Conservation (phyloP, 2,888 invertebrate genomes). For the Caenorhabditis sp. region DNA sequence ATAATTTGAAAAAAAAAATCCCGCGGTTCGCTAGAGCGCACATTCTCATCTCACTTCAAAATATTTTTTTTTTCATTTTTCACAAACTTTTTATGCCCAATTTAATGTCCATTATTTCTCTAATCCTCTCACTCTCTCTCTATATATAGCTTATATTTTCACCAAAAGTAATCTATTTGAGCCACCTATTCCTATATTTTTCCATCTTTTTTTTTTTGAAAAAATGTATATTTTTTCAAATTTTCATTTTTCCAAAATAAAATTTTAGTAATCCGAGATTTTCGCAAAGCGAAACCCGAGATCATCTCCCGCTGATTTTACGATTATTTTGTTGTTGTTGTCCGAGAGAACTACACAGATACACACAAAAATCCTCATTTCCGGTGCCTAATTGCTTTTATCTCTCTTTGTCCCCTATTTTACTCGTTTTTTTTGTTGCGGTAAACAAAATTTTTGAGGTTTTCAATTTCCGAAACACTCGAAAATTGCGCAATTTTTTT, state of each 20-base stretch:
- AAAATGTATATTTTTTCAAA: not conserved
- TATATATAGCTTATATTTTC: too few relatives aligned
- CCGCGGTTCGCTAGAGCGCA: too few relatives aligned
- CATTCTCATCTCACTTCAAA: not conserved
- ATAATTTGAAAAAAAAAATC: not conserved
- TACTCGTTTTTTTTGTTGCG: not conserved
- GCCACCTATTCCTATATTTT: not conserved
- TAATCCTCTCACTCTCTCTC: slow-evolving; percentile 5
- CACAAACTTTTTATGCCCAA: not conserved
- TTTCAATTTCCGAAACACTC: not conserved
- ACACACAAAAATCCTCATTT: not conserved
- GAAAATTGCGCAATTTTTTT: not conserved
- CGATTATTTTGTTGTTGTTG: not conserved
- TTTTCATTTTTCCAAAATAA: not conserved
- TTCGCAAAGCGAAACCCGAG: not conserved
- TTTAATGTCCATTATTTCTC: slow-evolving; percentile 9
- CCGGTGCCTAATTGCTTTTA: not conserved
- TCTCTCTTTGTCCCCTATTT: not conserved
- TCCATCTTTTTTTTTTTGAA: not conserved
- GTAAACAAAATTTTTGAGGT: not conserved
- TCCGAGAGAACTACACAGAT: not conserved
- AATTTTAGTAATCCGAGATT: not conserved
- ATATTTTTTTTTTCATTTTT: not conserved
- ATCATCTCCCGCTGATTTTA: too few relatives aligned
- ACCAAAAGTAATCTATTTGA: not conserved